A percentile compares a stretch with the other conserved stretches of the same genome.
Conservation (phyloP, 2,888 invertebrate genomes). For the Brachypalpus laphriformis region DNA sequence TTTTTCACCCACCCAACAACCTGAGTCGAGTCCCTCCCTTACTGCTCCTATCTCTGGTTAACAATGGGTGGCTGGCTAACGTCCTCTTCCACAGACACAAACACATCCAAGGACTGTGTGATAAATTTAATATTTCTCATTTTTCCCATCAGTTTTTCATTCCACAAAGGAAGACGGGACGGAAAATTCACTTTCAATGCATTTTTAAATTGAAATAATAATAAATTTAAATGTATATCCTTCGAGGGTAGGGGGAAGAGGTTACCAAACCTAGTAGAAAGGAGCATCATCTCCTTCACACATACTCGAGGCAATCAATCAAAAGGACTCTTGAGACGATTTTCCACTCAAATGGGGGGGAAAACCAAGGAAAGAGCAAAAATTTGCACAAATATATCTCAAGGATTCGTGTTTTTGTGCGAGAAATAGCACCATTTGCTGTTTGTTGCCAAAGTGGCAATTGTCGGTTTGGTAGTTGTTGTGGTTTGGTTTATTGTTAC, state of each 20-base stretch:
- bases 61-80: constrained; percentile 57
- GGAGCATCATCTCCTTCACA: constrained; percentile 63
- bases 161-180: neutral
- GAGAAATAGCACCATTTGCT: neutral
- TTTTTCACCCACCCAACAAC: neutral
- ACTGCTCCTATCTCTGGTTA: constrained; percentile 10
- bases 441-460: constrained; percentile 64
- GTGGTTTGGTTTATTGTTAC: constrained; percentile 10
- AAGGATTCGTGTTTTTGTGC: constrained; percentile 42
- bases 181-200: constrained; percentile 71
- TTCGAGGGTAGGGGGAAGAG: neutral
- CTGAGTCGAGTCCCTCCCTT: neutral
- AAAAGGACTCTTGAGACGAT: constrained; percentile 74
- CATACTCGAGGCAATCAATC: constrained; percentile 74
- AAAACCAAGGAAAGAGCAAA: constrained; percentile 59
- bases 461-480: constrained; percentile 52
- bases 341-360: constrained; percentile 57
- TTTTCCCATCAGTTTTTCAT: constrained; percentile 15
- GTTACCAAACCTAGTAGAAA: constrained; percentile 4
- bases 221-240: constrained; percentile 69
- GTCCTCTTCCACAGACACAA: constrained; percentile 34
- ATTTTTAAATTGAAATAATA: constrained; percentile 74
- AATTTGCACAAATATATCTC: constrained; percentile 67
- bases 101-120: constrained; percentile 19
- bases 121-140: constrained; percentile 64